Evolutionary conservation across 2,888 invertebrate genomes (phyloP).

Genomic region (Teleogryllus oceanicus): DNA sequence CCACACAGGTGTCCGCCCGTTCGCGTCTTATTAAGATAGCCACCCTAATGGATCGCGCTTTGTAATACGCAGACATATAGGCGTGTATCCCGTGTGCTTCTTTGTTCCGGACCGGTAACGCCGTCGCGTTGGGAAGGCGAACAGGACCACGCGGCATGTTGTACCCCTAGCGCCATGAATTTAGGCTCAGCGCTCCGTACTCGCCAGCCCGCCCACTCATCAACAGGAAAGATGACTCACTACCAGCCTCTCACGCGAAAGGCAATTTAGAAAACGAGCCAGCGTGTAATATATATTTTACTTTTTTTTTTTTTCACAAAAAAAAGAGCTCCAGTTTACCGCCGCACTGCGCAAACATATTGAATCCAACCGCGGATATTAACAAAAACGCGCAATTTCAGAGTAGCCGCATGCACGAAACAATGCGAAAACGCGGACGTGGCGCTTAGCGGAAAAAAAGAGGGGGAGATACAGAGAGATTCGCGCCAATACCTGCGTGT

Average conservation of each 20-base stretch:
- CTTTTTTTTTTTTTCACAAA: not conserved
- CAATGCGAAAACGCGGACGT: not conserved
- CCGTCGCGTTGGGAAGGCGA: not conserved
- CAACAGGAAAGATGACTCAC: not conserved
- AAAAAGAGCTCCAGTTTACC: not conserved
- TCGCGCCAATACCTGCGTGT: constrained; percentile 7
- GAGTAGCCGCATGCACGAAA: not conserved
- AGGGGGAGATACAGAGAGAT: not conserved
- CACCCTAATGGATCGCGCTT: constrained; percentile 1
- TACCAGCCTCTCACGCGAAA: not conserved
- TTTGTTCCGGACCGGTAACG: not conserved
- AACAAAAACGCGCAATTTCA: constrained; percentile 3
- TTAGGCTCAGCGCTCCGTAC: not conserved
- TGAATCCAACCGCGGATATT: not conserved
- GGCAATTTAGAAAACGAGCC: constrained; percentile 11
- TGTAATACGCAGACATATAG: constrained; percentile 8
- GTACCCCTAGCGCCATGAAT: constrained; percentile 2
- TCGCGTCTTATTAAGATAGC: constrained; percentile 9
- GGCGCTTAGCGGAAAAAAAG: not conserved
- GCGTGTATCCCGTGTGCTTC: not conserved
- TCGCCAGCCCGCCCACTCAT: not conserved
- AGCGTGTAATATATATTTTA: not conserved
- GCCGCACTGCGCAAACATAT: not conserved
- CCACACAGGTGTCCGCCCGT: not conserved
- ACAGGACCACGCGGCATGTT: not conserved